Evolutionary conservation across 2,888 invertebrate species (phyloP), one percentile per base, ranked within the genome.

Genomic region (Coleophora flavipennella): DNA sequence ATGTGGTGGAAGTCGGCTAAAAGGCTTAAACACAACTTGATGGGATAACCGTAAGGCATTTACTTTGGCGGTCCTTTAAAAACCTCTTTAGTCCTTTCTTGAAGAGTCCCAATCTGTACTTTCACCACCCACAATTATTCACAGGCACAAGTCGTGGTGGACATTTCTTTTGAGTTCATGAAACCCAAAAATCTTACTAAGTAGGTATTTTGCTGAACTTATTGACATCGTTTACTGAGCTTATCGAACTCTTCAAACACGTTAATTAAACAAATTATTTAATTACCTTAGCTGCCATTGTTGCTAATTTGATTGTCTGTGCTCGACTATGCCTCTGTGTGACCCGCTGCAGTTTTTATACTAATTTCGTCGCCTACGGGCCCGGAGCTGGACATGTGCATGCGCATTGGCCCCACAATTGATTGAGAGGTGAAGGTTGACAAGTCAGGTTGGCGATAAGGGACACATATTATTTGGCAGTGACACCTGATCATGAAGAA

Each of bases 271-370:
- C n/a, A 20, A 13, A 25, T 27, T 36, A 28, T 39, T 33, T 10
- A 43, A 39, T 38, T 38, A 69, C 78, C 72, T 79, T 78, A 59
- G 76, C 70, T 55, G 68, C 75, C 78, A 79, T 79, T 74, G 69
- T 78, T 61, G 53, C 36, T 66, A 50, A 50, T 67, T 53, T 56
- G 60, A 46, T 51, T 61, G 58, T 67, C 59, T 50, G 51, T 47
- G 46, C 45, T 58, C 47, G 59, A 77, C 69, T 80, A 65, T 74
- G 62, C 51, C 54, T 49, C 49, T 50, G 37, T 46, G 39, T 52
- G 52, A 51, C 44, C 49, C 47, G 60, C 49, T 46, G 50, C 57
- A 67, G 60, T 63, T 71, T 79, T 64, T 80, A 78, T 80, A 79
- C 62, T 48, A 48, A 29, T 4, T 29, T 29, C 29, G 29, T n/a